Conservation (phyloP, 2,113 vertebrate species). For the Rhabdornis inornatus region DNA sequence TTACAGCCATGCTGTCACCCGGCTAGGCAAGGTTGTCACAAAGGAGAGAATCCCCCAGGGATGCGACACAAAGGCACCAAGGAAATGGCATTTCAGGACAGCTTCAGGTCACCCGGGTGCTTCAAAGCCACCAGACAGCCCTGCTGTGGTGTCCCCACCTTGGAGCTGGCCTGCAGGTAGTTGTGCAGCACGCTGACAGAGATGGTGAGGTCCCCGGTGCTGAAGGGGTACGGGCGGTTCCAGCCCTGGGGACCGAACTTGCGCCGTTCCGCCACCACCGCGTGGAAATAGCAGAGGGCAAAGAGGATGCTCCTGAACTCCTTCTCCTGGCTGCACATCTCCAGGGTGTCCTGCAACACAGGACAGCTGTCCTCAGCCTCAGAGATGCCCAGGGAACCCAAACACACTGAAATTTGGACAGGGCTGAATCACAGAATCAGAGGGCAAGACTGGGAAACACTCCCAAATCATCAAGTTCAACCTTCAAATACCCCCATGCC, state of each 20-base stretch:
- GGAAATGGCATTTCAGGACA: not conserved
- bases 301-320: slow-evolving; percentile 95
- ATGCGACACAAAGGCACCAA: not conserved
- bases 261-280: slow-evolving; percentile 88
- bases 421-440: not conserved
- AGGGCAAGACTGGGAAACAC: not conserved
- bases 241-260: slow-evolving; percentile 95
- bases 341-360: slow-evolving; percentile 87
- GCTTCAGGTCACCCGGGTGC: not conserved
- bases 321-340: slow-evolving; percentile 86
- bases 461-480: not conserved
- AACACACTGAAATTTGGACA: accelerated
- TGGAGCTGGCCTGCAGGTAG: slow-evolving; percentile 88
- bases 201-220: slow-evolving; percentile 90
- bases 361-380: not conserved
- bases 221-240: slow-evolving; percentile 93
- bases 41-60: too few relatives aligned
- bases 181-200: slow-evolving; percentile 90
- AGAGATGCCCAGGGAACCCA: accelerated
- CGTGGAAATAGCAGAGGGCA: slow-evolving; percentile 93
- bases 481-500: accelerated
- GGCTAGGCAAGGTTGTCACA: too few relatives aligned
- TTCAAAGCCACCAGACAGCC: not conserved
- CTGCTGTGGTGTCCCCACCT: slow-evolving; percentile 69
- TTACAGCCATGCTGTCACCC: too few relatives aligned